These are phyloP conservation scores for Balanococcus diminutus DNA, from an alignment of 2,888 invertebrate genomes.

Conservation along the genomic window DNA sequence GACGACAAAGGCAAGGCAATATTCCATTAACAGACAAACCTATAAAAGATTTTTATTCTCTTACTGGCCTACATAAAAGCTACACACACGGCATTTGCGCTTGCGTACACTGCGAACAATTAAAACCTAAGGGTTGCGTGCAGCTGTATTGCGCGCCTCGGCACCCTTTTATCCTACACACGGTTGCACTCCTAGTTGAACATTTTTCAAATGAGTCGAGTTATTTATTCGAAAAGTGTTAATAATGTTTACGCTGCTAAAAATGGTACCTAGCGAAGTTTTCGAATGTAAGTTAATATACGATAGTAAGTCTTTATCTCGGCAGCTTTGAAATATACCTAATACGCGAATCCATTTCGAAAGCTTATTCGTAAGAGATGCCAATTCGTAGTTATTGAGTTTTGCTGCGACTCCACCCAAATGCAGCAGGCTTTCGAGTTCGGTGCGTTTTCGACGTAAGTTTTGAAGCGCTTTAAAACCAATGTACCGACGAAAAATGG, in stretches of 20 bases:
- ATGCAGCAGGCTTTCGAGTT: neutral
- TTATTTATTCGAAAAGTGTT: slow-evolving; percentile 25
- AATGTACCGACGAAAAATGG: neutral
- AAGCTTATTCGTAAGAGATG: neutral
- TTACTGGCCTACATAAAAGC: neutral
- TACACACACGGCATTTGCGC: neutral
- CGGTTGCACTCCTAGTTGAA: neutral
- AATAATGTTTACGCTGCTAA: neutral
- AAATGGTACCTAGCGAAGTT: neutral
- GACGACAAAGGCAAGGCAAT: neutral
- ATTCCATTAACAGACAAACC: slow-evolving; percentile 1
- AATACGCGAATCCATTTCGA: neutral
- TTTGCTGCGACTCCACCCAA: neutral
- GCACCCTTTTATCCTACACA: neutral
- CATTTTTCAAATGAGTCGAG: neutral
- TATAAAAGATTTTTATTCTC: slow-evolving; percentile 11
- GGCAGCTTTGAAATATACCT: neutral
- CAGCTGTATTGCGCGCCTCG: slow-evolving; percentile 1
- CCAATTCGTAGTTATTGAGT: neutral
- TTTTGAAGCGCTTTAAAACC: neutral
- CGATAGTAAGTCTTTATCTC: neutral
- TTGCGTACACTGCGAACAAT: neutral
- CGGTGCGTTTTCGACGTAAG: neutral
- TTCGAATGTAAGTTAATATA: neutral
- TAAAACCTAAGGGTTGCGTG: slow-evolving; percentile 7